A percentile compares a stretch with the other conserved stretches of the same genome.
Conservation (phyloP, 2,113 vertebrate species). For the Murina feae region DNA sequence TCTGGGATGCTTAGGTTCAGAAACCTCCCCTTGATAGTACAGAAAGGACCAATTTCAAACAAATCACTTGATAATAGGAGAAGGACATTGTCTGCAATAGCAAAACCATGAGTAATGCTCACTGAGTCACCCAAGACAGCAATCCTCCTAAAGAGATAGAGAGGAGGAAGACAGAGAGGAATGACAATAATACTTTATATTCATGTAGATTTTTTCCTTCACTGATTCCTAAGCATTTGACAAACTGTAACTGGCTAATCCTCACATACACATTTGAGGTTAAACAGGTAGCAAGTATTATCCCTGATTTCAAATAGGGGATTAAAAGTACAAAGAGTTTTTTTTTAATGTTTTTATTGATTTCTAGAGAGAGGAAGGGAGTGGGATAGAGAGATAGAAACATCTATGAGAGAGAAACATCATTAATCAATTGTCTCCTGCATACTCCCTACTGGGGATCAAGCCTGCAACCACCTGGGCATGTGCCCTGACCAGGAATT, state of each 20-base stretch:
- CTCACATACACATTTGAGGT: slow-evolving; percentile 53
- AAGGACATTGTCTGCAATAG: background rate
- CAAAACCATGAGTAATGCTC: background rate
- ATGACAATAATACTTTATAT: background rate
- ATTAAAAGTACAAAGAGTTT: slow-evolving; percentile 29
- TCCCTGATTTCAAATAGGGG: slow-evolving; percentile 37
- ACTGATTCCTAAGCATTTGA: slow-evolving; percentile 42
- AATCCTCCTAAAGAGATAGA: background rate
- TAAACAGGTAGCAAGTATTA: slow-evolving; percentile 64
- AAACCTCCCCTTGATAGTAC: background rate
- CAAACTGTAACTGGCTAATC: slow-evolving; percentile 68
- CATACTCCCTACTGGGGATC: too few species aligned
- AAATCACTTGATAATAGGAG: slow-evolving; percentile 20
- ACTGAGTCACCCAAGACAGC: background rate
- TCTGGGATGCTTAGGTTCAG: slow-evolving; percentile 6
- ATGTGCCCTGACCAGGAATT: too few species aligned
- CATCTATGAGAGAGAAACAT: too few species aligned
- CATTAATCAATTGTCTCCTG: too few species aligned
- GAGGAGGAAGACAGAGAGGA: background rate
- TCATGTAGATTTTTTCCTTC: slow-evolving; percentile 45
- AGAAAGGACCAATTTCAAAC: slow-evolving; percentile 14
- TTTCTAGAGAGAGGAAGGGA: too few species aligned
- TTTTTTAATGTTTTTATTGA: background rate
- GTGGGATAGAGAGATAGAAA: too few species aligned
- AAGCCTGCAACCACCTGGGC: too few species aligned